Base-by-base conservation (phyloP, 30 jellyfish, hydroid and myxozoan genomes). In the Pelagia noctiluca region DNA sequence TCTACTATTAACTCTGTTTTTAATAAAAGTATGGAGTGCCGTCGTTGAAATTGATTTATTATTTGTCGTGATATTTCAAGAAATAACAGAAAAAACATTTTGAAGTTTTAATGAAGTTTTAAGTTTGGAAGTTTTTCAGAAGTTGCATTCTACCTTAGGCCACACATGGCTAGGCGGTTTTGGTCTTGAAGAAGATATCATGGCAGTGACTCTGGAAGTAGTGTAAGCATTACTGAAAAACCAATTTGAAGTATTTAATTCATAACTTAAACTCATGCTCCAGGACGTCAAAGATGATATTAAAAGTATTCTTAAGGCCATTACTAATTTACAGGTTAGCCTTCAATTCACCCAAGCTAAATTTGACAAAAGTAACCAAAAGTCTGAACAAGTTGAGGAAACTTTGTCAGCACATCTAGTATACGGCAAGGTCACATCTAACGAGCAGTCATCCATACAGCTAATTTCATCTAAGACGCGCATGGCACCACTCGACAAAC, bases 201-300 rank as follows among this genome's bases (percentile, higher is more conserved):
- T 60, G 73, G 73, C 73, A 60, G 73, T 60, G 73, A 60, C 73
- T 60, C 29, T 60, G 73, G 73, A 60, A 60, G 73, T 60, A 34
- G 73, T 60, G 29, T 37, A 60, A 47, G 61, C 61, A 47, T 19
- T 47, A 47, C 16, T 47, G 11, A 47, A 47, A 47, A 47, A 47
- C 61, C 61, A 47, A 47, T 11, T 19, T 8, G 73, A 60, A 60
- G 46, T 60, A 21, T 60, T 60, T 5, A 60, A 60, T 5, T 60
- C 73, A 2, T 60, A 34, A 60, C 23, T 60, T 60, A 60, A 60
- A 60, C 73, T 60, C 29, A 2, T 60, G 73, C 73, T 60, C 29
- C 73, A 60, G 29, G 73, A 60, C 29, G 73, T 60, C 73, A 60
- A 1, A 60, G 73, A 60, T 34, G 73, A 67, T 7, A 67, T 67